These are phyloP conservation scores for Amblyraja radiata DNA, from an alignment of 2,797 vertebrate genomes.

Conservation along the genomic window DNA sequence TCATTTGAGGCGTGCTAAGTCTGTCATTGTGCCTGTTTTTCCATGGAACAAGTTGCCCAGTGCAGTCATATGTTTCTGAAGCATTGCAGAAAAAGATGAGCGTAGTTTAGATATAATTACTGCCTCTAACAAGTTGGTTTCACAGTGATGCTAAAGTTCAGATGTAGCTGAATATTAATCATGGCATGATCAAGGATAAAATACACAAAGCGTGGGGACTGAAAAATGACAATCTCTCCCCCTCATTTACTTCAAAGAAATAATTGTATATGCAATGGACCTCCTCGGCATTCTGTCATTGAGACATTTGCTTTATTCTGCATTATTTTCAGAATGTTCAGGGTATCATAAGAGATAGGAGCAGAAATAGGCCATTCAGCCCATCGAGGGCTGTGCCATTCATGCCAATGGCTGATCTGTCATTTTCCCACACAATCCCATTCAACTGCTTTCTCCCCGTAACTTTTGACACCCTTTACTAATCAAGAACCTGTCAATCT, in stretches of 20 bases:
- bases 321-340: not conserved
- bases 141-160: not conserved
- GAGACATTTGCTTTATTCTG: not conserved
- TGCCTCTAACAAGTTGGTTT: not conserved
- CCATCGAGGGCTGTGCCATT: too few species aligned
- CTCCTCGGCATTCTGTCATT: not conserved
- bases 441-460: too few species aligned
- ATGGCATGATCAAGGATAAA: not conserved
- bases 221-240: not conserved
- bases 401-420: too few species aligned
- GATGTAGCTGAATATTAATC: not conserved
- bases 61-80: not conserved
- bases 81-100: not conserved
- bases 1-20: not conserved
- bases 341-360: not conserved
- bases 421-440: too few species aligned
- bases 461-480: too few species aligned
- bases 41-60: not conserved
- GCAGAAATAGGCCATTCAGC: too few species aligned
- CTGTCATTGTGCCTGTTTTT: not conserved
- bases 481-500: too few species aligned
- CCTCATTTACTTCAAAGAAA: not conserved
- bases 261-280: not conserved
- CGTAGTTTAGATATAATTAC: not conserved
- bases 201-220: not conserved